These are phyloP conservation scores for Dolichotis patagonum DNA, from an alignment of 2,113 vertebrate species.

Conservation along the genomic window DNA sequence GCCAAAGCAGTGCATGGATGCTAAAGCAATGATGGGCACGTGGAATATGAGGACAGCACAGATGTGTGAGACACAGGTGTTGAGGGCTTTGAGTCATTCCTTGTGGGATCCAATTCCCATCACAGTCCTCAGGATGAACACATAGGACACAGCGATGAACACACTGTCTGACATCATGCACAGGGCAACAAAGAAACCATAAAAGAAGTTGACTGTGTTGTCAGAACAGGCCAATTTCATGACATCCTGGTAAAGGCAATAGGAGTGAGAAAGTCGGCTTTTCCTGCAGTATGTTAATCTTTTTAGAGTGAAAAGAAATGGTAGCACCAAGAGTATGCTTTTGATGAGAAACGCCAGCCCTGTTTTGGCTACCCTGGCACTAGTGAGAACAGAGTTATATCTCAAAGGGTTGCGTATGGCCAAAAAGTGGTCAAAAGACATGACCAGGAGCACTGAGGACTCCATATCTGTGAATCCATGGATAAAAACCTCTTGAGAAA, in stretches of 20 bases:
- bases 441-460: constrained; percentile 57
- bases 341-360: constrained; percentile 28
- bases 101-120: constrained; percentile 39
- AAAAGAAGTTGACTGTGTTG: constrained; percentile 51
- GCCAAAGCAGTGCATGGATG: constrained; percentile 6
- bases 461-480: constrained; percentile 57
- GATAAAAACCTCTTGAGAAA: constrained; percentile 64
- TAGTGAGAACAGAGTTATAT: constrained; percentile 67
- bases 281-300: constrained; percentile 49
- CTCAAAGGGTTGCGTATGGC: constrained; percentile 26
- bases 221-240: constrained; percentile 54
- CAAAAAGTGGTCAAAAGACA: constrained; percentile 58
- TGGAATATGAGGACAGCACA: constrained; percentile 38
- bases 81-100: constrained; percentile 17
- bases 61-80: constrained; percentile 47
- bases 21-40: neutral
- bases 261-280: constrained; percentile 43
- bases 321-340: constrained; percentile 36
- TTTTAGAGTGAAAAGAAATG: constrained; percentile 55
- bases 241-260: constrained; percentile 41
- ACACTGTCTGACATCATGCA: constrained; percentile 45
- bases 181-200: constrained; percentile 58
- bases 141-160: constrained; percentile 42
- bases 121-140: constrained; percentile 51
- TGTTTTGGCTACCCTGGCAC: constrained; percentile 46